Conservation (phyloP, 2,113 vertebrate species). For the Urocynchramus pylzowi region DNA sequence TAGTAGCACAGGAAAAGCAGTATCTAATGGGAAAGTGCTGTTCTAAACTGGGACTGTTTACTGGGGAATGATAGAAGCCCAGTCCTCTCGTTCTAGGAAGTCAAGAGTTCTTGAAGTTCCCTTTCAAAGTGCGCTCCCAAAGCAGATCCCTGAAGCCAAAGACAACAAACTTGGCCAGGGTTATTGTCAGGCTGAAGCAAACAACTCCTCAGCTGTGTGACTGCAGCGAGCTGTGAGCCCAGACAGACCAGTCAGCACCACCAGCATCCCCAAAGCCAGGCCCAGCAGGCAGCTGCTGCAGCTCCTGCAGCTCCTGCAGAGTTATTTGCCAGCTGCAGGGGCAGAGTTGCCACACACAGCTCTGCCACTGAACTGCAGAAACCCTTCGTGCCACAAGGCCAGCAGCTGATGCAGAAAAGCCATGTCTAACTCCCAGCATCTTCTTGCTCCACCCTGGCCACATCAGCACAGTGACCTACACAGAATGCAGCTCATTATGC, state of each 20-base stretch:
- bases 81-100: not conserved
- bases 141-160: conserved; percentile 18
- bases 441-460: not conserved
- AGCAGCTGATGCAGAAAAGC: not conserved
- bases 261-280: not conserved
- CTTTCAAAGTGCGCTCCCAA: not conserved
- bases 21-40: not conserved
- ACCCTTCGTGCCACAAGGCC: not conserved
- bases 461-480: not conserved
- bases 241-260: not conserved
- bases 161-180: conserved; percentile 23
- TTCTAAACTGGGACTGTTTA: conserved; percentile 29
- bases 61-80: not conserved
- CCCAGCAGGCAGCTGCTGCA: not conserved
- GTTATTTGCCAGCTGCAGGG: not conserved
- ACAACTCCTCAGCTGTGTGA: not conserved
- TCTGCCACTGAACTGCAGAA: not conserved
- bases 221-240: not conserved
- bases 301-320: not conserved
- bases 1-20: not conserved
- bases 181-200: conserved; percentile 14
- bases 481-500: not conserved
- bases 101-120: conserved; percentile 1
- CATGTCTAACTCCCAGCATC: not conserved
- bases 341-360: not conserved